These are phyloP conservation scores for Platyrinchus mystaceus DNA, from an alignment of 2,797 vertebrate genomes.

Conservation along the genomic window DNA sequence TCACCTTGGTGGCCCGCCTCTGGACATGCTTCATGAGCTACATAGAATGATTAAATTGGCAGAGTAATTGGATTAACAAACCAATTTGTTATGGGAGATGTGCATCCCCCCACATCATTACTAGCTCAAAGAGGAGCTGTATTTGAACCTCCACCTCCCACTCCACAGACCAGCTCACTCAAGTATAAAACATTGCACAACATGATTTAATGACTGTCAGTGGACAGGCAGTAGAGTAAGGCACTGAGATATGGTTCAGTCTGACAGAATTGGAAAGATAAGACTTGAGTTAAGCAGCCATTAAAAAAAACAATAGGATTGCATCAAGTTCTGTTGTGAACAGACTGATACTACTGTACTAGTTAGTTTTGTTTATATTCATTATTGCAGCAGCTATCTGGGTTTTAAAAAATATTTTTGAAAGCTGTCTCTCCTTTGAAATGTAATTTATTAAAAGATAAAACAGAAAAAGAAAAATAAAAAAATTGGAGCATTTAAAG, in stretches of 20 bases:
- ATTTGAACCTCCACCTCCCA: not conserved
- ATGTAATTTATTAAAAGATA: not conserved
- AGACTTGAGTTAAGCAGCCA: not conserved
- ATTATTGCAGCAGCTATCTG: not conserved
- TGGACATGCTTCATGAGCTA: not conserved
- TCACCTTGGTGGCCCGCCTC: not conserved
- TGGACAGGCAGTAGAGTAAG: not conserved
- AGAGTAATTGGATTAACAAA: not conserved
- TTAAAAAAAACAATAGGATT: not conserved
- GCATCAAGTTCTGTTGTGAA: not conserved
- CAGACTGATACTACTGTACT: fast-evolving
- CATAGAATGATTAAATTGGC: not conserved
- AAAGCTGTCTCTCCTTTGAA: not conserved
- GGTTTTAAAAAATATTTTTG: not conserved
- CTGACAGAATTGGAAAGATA: not conserved
- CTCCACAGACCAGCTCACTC: not conserved
- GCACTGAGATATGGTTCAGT: not conserved
- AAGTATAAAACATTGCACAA: not conserved
- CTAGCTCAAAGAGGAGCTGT: not conserved
- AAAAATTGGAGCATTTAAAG: not conserved
- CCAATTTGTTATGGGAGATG: not conserved
- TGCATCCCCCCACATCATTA: not conserved
- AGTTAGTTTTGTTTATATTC: not conserved
- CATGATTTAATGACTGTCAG: not conserved
- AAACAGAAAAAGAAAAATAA: not conserved